A percentile compares a stretch with the other conserved stretches of the same genome.
Evolutionary conservation across 2,888 invertebrate species (phyloP).

Genomic region (Philonicus albiceps): DNA sequence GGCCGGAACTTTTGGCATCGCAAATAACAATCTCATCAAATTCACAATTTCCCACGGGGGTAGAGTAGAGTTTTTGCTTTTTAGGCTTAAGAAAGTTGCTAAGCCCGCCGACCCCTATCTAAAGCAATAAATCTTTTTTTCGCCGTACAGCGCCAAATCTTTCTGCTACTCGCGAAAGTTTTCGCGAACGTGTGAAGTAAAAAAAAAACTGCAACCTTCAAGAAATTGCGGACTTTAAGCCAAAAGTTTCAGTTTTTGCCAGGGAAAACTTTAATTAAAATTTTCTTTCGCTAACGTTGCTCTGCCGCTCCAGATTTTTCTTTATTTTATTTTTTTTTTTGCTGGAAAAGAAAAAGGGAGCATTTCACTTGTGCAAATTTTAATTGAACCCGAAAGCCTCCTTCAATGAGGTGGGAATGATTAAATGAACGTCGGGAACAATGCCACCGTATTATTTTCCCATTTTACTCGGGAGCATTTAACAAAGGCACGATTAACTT

Average conservation of each 20-base stretch:
- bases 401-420: slow-evolving; percentile 9
- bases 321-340: background rate
- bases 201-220: background rate
- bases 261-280: slow-evolving; percentile 8
- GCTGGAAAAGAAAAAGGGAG: background rate
- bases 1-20: background rate
- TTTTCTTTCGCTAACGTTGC: background rate
- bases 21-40: background rate
- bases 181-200: slow-evolving; percentile 16
- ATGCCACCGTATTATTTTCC: background rate
- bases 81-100: background rate
- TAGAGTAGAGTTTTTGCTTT: background rate
- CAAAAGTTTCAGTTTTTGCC: background rate
- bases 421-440: slow-evolving; percentile 21
- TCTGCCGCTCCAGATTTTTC: background rate
- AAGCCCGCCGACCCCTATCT: background rate
- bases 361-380: background rate
- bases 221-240: background rate
- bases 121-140: slow-evolving; percentile 8
- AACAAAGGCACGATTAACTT: background rate
- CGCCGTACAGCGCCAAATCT: background rate
- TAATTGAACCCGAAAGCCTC: slow-evolving; percentile 7
- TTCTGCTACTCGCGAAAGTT: background rate
- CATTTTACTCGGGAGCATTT: slow-evolving; percentile 10
- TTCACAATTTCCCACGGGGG: background rate